Evolutionary conservation across 2,797 vertebrate species (phyloP), one percentile per base, ranked within the genome.

Genomic region (Percopsis omiscomaycus): DNA sequence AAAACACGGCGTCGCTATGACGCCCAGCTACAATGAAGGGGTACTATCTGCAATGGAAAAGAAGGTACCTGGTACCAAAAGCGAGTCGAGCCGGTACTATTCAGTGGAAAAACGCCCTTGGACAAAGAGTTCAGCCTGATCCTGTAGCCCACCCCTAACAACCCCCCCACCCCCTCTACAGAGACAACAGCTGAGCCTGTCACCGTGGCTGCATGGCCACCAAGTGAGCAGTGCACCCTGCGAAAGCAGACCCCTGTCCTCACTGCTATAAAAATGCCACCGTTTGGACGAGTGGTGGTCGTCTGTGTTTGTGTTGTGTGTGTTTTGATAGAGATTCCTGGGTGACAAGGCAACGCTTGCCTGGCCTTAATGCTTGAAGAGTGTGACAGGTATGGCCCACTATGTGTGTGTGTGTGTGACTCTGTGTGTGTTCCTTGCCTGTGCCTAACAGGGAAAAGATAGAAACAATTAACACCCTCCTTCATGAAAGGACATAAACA

Each of bases 221-320:
- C 88, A 84, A 78, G 80, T 73, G 56, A 80, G 86, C 69, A 57
- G 1, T 59, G 75, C 68, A 74, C 68, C 69, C 74, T 74, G 80
- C 71, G 78, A 78, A 80, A 67, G 49, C 71, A 22, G 77, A 81
- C 82, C 80, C 55, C 54, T 59, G 52, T 27, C 59, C 66, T 58
- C 61, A 13, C 48, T 0, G 3, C 64, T 78, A 80, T 89, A 88
- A 89, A 91, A 87, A 89, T 87, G 86, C 82, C 88, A 84, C 61
- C 86, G 84, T 89, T 89, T 89, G 86, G 84, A 82, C 84, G 78
- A 84, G 73, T 73, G 73, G 77, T 53, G 55, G 28, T 53, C 14
- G 50, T 52, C 50, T 50, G 51, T 78, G 64, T 70, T 66, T 37
- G 61, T 72, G 32, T 37, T 37, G 15, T 30, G 52, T 6, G 54